Evolutionary conservation across 1,140 invertebrate genomes (phyloP).

Genomic region (Archivesica marissinica): DNA sequence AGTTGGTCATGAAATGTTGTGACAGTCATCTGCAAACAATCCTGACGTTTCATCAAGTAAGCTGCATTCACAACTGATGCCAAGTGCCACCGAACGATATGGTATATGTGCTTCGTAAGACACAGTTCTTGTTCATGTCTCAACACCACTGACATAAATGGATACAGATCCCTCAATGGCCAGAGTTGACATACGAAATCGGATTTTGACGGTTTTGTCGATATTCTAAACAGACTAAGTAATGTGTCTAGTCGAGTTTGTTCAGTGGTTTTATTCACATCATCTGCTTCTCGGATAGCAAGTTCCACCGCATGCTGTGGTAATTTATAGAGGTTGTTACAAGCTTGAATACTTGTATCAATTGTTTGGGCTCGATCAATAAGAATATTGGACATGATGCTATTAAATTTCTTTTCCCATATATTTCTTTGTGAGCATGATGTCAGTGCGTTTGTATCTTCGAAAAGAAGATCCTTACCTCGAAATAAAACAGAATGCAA

Average conservation of each 20-base stretch:
- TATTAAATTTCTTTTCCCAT: slow-evolving; percentile 39
- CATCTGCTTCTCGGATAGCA: background rate
- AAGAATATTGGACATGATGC: background rate
- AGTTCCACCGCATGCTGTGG: background rate
- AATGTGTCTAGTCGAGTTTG: background rate
- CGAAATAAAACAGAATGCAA: slow-evolving; percentile 7
- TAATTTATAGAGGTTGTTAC: background rate
- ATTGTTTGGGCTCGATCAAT: background rate
- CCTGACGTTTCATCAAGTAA: slow-evolving; percentile 32
- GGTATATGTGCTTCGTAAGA: slow-evolving; percentile 13
- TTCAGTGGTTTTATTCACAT: background rate
- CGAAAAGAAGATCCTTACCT: background rate
- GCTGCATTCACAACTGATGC: background rate
- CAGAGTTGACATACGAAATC: slow-evolving; percentile 9
- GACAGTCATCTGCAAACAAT: slow-evolving; percentile 36
- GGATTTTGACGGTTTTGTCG: background rate
- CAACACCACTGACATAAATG: background rate
- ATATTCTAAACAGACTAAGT: slow-evolving; percentile 10
- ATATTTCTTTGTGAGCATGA: background rate
- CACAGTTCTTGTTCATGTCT: background rate
- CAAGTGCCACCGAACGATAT: slow-evolving; percentile 46
- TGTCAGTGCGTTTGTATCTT: background rate
- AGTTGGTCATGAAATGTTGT: background rate
- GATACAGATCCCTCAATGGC: background rate
- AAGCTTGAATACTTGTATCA: background rate